These are phyloP conservation scores for Charaxes varanes DNA, from an alignment of 1,140 invertebrate species.

Conservation along the genomic window DNA sequence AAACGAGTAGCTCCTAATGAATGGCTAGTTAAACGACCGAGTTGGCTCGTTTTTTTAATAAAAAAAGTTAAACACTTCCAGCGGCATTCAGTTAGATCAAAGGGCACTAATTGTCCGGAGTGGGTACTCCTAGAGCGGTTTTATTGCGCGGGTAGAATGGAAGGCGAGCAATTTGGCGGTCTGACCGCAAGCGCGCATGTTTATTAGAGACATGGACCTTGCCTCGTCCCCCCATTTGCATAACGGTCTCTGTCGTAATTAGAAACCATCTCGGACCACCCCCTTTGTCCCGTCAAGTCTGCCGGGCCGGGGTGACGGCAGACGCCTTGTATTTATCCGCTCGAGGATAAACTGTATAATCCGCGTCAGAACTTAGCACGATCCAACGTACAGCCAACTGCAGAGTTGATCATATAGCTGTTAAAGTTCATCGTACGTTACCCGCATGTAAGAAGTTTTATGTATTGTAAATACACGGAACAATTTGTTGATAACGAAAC, in stretches of 20 bases:
- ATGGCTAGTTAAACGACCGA: conserved; percentile 19
- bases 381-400: conserved; percentile 16
- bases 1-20: conserved; percentile 27
- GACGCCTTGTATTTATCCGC: conserved; percentile 56
- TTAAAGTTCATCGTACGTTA: conserved; percentile 17
- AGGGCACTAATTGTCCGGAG: conserved; percentile 49
- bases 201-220: conserved; percentile 64
- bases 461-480: conserved; percentile 7
- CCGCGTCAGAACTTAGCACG: conserved; percentile 38
- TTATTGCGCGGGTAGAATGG: conserved; percentile 46
- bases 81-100: conserved; percentile 31
- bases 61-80: conserved; percentile 17
- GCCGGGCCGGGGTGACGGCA: conserved; percentile 34
- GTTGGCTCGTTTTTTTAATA: conserved; percentile 12
- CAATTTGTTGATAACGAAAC: conserved; percentile 11
- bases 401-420: conserved; percentile 20
- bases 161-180: conserved; percentile 55
- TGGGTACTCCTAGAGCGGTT: conserved; percentile 44
- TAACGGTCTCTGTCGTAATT: conserved; percentile 67
- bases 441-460: conserved; percentile 9
- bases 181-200: conserved; percentile 62
- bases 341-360: conserved; percentile 44
- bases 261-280: conserved; percentile 64
- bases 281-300: conserved; percentile 60
- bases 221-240: conserved; percentile 58